phyloP scores from a whole-genome alignment of 1,140 invertebrate genomes.

The Trialeurodes vaporariorum region DNA sequence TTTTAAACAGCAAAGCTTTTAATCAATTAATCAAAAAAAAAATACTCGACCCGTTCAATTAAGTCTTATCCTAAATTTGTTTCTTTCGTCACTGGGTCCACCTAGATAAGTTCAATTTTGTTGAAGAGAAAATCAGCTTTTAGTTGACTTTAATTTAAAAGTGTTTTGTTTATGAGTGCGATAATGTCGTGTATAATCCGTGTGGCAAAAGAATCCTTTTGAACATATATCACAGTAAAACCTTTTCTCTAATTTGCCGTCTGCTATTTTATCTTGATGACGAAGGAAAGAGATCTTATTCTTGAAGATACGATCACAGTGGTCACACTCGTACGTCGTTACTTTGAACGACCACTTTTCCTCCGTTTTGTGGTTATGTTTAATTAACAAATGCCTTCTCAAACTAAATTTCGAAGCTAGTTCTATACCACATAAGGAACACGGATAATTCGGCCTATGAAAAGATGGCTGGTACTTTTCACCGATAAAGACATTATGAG shows the following conservation, averaged over 20 bases:
- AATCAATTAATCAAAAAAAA: too few relatives aligned
- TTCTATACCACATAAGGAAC: not conserved
- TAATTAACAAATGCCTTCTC: not conserved
- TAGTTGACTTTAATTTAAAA: too few relatives aligned
- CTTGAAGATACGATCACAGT: not conserved
- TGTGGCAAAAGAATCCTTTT: not conserved
- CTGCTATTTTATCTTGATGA: not conserved
- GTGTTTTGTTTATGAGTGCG: not conserved
- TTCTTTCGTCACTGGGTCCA: too few relatives aligned
- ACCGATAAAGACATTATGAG: not conserved
- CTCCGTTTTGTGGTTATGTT: not conserved
- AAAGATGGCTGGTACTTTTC: not conserved
- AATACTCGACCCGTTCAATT: too few relatives aligned
- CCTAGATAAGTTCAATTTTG: too few relatives aligned
- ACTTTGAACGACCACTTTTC: not conserved
- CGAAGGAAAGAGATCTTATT: not conserved
- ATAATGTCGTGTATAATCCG: not conserved
- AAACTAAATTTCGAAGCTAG: not conserved
- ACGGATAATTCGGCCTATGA: not conserved
- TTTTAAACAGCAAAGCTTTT: too few relatives aligned
- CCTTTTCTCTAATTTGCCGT: not conserved
- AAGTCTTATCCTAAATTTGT: too few relatives aligned
- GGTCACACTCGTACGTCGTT: not conserved
- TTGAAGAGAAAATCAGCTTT: too few relatives aligned
- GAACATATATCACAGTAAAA: not conserved